Conservation (phyloP, 2,113 vertebrate species). For the Empidonax traillii region DNA sequence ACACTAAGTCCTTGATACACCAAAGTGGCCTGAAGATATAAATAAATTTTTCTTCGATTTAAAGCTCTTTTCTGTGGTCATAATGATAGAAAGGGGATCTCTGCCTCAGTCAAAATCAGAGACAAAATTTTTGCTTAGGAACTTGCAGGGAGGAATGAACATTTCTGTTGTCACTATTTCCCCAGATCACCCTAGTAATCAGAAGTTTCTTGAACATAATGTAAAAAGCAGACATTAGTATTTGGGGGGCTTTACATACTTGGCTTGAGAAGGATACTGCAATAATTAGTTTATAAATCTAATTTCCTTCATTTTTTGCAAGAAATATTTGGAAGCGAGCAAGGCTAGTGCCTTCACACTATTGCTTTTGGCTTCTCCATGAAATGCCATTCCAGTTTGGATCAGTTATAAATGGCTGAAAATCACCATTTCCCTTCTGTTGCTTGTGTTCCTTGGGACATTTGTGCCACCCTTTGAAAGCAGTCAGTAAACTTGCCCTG, state of each 20-base stretch:
- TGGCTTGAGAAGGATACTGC: background rate
- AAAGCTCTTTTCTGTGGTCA: background rate
- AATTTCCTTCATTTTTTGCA: background rate
- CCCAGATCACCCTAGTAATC: background rate
- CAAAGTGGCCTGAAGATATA: background rate
- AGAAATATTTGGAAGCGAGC: background rate
- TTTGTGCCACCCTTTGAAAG: background rate
- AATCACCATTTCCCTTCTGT: background rate
- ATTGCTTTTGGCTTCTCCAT: constrained; percentile 18
- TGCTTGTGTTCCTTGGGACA: background rate
- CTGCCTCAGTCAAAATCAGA: background rate
- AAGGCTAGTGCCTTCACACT: background rate
- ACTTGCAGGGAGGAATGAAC: background rate
- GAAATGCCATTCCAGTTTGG: constrained; percentile 13
- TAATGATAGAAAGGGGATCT: background rate
- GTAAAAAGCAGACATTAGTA: background rate
- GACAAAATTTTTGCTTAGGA: background rate
- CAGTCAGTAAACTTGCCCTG: background rate
- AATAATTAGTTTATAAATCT: background rate
- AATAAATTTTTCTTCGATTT: background rate
- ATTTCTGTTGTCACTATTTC: background rate
- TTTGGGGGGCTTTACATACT: background rate
- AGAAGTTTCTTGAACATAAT: background rate
- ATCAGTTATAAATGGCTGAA: background rate
- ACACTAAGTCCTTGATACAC: background rate